A percentile compares a stretch with the other conserved stretches of the same genome.
Evolutionary conservation across 2,113 vertebrate species (phyloP).

Genomic region (Mohoua ochrocephala): DNA sequence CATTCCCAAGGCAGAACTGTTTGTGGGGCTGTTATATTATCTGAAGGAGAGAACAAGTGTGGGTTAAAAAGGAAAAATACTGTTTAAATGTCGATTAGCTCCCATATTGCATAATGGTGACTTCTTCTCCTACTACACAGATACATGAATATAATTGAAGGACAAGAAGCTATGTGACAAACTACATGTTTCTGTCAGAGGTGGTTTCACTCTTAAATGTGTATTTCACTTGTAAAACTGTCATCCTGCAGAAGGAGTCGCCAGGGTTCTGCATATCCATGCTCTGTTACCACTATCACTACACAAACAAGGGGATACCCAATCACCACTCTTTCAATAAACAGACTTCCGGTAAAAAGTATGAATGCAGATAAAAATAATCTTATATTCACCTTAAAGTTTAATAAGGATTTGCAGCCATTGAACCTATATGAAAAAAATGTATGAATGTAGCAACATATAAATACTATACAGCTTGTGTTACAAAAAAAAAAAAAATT

Average conservation of each 20-base stretch:
- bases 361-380: neutral
- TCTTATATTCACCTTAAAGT: neutral
- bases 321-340: neutral
- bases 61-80: neutral
- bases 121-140: neutral
- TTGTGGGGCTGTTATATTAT: neutral
- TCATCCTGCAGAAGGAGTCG: neutral
- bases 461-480: neutral
- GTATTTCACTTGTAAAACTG: neutral
- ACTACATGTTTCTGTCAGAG: neutral
- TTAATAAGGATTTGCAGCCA: neutral
- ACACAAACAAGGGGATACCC: neutral
- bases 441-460: fast-evolving
- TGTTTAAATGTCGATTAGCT: neutral
- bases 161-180: neutral
- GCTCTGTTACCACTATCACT: too few species aligned
- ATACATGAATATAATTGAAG: neutral
- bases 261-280: neutral
- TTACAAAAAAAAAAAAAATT: neutral
- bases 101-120: fast-evolving
- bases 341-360: neutral
- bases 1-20: neutral
- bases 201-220: neutral
- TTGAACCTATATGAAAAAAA: neutral
- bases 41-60: neutral